These are phyloP conservation scores for Callorhinus ursinus DNA, from an alignment of 2,113 vertebrate genomes.

Conservation along the genomic window DNA sequence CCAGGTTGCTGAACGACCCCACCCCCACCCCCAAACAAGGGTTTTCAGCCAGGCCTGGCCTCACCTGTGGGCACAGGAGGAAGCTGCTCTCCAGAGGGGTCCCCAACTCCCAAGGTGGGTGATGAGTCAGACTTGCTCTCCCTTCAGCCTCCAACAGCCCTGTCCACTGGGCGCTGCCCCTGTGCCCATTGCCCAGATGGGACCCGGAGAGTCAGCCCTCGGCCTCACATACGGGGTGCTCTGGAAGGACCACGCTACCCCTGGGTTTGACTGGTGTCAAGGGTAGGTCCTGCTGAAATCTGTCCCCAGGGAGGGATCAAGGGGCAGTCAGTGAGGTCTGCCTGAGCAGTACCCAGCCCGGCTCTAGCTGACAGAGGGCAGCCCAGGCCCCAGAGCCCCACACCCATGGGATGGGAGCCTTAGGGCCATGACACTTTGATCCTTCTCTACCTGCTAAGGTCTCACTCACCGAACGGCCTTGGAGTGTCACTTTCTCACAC, in stretches of 20 bases:
- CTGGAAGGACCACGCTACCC: background rate
- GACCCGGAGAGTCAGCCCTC: background rate
- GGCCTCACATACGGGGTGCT: background rate
- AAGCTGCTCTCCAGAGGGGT: accelerated
- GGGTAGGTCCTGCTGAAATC: background rate
- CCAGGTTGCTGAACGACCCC: background rate
- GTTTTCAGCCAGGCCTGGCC: background rate
- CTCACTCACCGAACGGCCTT: background rate
- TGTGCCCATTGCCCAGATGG: background rate
- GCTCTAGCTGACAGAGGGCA: no score
- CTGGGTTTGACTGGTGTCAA: accelerated
- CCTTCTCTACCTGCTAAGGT: accelerated
- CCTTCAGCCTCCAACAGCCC: background rate
- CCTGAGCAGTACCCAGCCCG: no score
- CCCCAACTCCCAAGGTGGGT: accelerated
- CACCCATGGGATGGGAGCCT: accelerated
- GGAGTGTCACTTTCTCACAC: accelerated
- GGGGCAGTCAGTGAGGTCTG: background rate
- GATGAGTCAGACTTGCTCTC: background rate
- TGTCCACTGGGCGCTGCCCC: accelerated
- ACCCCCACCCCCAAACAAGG: no score
- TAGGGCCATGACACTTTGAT: accelerated
- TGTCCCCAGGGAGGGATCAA: accelerated
- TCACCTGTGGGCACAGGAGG: no score
- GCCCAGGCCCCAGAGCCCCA: background rate